Percentiles rank a stretch among this genome's conserved stretches.
Evolutionary conservation across 2,888 invertebrate genomes (phyloP).

Genomic region (Agrotis puta): DNA sequence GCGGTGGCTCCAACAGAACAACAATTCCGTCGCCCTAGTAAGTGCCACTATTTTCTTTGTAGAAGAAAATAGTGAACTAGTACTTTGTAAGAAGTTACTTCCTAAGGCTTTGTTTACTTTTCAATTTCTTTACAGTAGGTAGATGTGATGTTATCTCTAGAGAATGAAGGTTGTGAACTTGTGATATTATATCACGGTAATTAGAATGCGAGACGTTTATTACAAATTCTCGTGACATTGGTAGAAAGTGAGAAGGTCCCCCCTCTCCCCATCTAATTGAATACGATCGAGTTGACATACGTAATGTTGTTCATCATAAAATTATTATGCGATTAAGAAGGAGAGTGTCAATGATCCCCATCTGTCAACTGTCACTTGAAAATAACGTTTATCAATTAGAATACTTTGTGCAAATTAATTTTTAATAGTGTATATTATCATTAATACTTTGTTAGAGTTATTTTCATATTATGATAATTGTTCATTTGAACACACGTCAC

Average conservation of each 20-base stretch:
- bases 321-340: too few relatives aligned
- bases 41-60: slow-evolving; percentile 65
- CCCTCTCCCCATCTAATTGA: background rate
- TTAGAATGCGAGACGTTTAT: background rate
- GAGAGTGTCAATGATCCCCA: too few relatives aligned
- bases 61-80: too few relatives aligned
- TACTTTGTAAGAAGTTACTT: slow-evolving; percentile 35
- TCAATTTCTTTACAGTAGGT: slow-evolving; percentile 22
- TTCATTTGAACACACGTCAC: too few relatives aligned
- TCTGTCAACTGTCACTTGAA: too few relatives aligned
- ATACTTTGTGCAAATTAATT: too few relatives aligned
- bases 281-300: background rate
- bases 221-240: background rate
- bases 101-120: slow-evolving; percentile 39
- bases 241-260: background rate
- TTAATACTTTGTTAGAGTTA: too few relatives aligned
- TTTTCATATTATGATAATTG: too few relatives aligned
- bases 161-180: slow-evolving; percentile 12
- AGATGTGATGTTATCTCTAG: slow-evolving; percentile 21
- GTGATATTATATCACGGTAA: slow-evolving; percentile 5
- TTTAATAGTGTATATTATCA: too few relatives aligned
- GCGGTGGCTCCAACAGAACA: slow-evolving; percentile 92
- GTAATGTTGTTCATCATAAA: background rate
- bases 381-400: too few relatives aligned
- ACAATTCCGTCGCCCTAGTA: slow-evolving; percentile 86